A percentile compares a stretch with the other conserved stretches of the same genome.
Conservation (phyloP, 2,113 vertebrate genomes). For the Glareola pratincola region DNA sequence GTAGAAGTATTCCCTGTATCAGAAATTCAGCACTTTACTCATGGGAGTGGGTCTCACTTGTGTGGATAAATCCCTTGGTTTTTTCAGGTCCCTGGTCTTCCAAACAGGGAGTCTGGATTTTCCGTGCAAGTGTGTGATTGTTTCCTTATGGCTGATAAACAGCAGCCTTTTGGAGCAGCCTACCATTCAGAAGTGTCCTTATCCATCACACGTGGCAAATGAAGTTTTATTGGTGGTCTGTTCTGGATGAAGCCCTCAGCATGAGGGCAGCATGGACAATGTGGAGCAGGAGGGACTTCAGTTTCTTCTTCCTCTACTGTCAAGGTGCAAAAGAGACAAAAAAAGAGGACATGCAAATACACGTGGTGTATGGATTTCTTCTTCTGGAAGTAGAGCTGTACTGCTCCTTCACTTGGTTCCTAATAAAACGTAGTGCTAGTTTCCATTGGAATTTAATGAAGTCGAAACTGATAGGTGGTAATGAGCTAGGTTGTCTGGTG, state of each 20-base stretch:
- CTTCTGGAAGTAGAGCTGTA: neutral
- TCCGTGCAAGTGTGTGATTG: neutral
- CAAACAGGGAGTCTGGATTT: neutral
- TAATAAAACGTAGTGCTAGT: neutral
- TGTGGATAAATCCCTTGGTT: constrained; percentile 21
- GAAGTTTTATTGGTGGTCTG: neutral
- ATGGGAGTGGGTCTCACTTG: neutral
- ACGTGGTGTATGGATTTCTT: neutral
- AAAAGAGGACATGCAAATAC: neutral
- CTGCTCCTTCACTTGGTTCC: neutral
- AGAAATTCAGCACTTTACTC: neutral
- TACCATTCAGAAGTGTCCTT: neutral
- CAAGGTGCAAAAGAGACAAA: neutral
- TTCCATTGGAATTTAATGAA: neutral
- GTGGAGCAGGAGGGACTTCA: neutral
- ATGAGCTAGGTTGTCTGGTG: neutral
- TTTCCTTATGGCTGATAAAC: constrained; percentile 41
- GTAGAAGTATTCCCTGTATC: neutral
- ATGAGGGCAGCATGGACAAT: neutral
- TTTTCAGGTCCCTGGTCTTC: neutral
- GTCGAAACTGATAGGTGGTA: neutral
- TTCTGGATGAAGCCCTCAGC: neutral
- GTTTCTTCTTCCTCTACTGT: neutral
- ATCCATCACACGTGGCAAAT: neutral
- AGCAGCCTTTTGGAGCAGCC: neutral